Evolutionary conservation across 1,140 invertebrate genomes (phyloP).

Genomic region (Chelonus insularis): DNA sequence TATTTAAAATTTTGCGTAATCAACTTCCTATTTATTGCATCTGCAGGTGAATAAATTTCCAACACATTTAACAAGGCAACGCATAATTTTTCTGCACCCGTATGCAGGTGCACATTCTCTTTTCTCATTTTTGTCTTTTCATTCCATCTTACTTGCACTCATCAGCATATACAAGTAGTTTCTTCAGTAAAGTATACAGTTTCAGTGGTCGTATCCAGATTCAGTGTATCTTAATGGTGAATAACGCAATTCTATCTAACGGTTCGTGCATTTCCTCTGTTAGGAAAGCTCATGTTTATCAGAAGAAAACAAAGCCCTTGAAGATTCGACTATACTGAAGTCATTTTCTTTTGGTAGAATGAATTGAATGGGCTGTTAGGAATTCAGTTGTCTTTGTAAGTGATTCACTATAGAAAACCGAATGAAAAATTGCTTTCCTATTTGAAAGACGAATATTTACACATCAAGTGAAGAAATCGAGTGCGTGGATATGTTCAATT

Average conservation of each 20-base stretch:
- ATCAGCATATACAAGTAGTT: not conserved
- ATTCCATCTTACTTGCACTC: constrained; percentile 22
- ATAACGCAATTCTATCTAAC: constrained; percentile 17
- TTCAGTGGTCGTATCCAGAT: not conserved
- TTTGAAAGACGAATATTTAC: not conserved
- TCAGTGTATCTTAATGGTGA: constrained; percentile 6
- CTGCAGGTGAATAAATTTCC: not conserved
- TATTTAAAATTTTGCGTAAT: not conserved
- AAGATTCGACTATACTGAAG: constrained; percentile 1
- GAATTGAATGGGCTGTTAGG: constrained; percentile 17
- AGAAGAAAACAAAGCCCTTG: constrained; percentile 28
- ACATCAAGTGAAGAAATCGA: too few species aligned
- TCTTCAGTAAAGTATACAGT: not conserved
- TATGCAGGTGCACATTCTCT: constrained; percentile 16
- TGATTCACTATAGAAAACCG: not conserved
- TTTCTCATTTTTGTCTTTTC: constrained; percentile 1
- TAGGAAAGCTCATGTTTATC: constrained; percentile 30
- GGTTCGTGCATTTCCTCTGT: constrained; percentile 25
- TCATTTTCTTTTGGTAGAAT: not conserved
- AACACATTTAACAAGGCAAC: not conserved
- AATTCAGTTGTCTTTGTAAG: constrained; percentile 16
- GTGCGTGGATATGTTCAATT: not conserved
- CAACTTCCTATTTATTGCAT: not conserved
- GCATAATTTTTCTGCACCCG: not conserved
- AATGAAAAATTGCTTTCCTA: not conserved